A percentile compares a stretch with the other conserved stretches of the same genome.
Conservation (phyloP, 2,888 invertebrate species). For the Synergus umbraculus region DNA sequence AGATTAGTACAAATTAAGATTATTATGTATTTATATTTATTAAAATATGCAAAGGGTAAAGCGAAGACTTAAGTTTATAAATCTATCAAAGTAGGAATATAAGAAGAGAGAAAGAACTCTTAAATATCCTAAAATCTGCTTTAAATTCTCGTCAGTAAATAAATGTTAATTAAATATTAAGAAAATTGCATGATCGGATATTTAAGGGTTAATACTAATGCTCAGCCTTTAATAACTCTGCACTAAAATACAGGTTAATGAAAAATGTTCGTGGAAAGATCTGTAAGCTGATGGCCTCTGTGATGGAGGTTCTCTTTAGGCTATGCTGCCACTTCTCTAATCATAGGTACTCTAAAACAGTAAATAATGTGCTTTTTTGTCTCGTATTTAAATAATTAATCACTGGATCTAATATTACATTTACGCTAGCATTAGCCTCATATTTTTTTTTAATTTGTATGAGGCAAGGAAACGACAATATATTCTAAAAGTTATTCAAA, state of each 20-base stretch:
- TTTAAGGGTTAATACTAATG: constrained; percentile 57
- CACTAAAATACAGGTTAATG: constrained; percentile 79
- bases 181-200: constrained; percentile 49
- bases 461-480: too few relatives aligned
- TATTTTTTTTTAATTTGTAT: constrained; percentile 10
- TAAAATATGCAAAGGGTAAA: not conserved
- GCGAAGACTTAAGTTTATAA: not conserved
- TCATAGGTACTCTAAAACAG: constrained; percentile 81
- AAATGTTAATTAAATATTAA: not conserved
- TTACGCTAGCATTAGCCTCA: not conserved
- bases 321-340: constrained; percentile 84
- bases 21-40: not conserved
- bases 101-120: constrained; percentile 44
- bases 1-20: not conserved
- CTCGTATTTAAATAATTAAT: constrained; percentile 43
- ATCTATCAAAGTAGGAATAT: constrained; percentile 37
- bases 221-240: constrained; percentile 68
- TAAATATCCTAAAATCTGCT: constrained; percentile 45
- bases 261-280: constrained; percentile 84
- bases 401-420: constrained; percentile 7
- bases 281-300: constrained; percentile 84
- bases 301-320: constrained; percentile 85
- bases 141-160: not conserved
- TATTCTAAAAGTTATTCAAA: too few relatives aligned
- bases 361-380: constrained; percentile 66